phyloP scores from a whole-genome alignment of 2,113 vertebrate genomes.

The Pimephales promelas region DNA sequence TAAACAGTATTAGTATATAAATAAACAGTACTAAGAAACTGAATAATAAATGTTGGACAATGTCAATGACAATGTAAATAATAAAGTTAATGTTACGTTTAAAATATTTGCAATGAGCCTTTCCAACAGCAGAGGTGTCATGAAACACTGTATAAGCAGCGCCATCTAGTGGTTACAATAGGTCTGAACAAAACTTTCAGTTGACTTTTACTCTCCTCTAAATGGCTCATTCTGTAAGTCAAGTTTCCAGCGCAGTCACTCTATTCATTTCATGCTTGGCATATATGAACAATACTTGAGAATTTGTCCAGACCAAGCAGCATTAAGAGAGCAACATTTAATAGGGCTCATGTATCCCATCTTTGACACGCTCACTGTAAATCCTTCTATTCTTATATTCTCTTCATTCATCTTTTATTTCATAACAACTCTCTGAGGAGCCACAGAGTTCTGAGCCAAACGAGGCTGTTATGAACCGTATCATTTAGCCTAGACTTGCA shows the following conservation, averaged over 20 bases:
- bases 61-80: too few relatives aligned
- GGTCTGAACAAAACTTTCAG: background rate
- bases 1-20: background rate
- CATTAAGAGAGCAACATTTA: constrained; percentile 56
- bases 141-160: background rate
- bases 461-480: background rate
- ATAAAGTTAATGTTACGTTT: too few relatives aligned
- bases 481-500: background rate
- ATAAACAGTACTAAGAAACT: background rate
- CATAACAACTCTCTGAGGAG: background rate
- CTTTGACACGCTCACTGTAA: constrained; percentile 21
- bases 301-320: constrained; percentile 25
- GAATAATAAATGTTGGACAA: background rate
- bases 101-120: background rate
- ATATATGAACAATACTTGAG: constrained; percentile 36
- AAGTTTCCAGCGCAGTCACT: background rate
- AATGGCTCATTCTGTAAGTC: background rate
- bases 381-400: background rate
- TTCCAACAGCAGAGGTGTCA: too few relatives aligned
- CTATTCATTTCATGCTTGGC: background rate
- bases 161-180: constrained; percentile 31
- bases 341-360: constrained; percentile 63
- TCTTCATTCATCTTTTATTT: background rate
- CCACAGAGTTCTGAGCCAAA: background rate
- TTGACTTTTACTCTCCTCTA: background rate